A percentile compares a stretch with the other conserved stretches of the same genome.
Evolutionary conservation across 2,797 vertebrate genomes (phyloP).

Genomic region (Aphelocoma californica): DNA sequence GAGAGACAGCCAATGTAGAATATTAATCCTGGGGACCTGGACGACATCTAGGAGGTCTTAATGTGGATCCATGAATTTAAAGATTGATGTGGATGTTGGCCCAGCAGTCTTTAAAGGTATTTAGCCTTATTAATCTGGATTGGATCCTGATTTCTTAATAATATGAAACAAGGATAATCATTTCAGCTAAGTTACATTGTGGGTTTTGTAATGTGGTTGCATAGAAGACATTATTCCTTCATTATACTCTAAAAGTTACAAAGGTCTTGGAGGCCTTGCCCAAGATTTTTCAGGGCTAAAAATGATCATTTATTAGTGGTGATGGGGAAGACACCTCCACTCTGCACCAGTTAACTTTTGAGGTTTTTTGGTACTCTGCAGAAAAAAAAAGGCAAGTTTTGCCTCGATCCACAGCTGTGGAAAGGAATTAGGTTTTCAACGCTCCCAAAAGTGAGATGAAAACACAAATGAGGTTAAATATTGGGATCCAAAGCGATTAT

Average conservation of each 20-base stretch:
- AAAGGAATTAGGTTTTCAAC: background rate
- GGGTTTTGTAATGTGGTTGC: background rate
- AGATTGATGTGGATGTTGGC: background rate
- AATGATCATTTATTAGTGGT: background rate
- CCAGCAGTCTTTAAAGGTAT: background rate
- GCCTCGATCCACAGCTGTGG: background rate
- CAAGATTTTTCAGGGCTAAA: background rate
- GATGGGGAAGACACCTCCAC: background rate
- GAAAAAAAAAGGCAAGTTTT: background rate
- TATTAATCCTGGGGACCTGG: background rate
- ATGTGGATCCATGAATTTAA: background rate
- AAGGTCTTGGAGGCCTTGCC: background rate
- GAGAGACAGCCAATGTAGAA: background rate
- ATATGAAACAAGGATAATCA: background rate
- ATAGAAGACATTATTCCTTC: background rate
- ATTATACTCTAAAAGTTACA: background rate
- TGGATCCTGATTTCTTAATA: background rate
- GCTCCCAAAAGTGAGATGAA: fast-evolving
- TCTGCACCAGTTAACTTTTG: background rate
- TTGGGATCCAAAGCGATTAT: background rate
- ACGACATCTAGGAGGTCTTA: background rate
- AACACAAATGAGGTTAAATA: background rate
- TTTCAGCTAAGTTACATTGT: background rate
- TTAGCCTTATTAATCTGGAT: background rate
- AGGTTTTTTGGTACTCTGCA: background rate